Base-by-base conservation (phyloP, 2,113 vertebrate genomes). In the Pseudorasbora parva region DNA sequence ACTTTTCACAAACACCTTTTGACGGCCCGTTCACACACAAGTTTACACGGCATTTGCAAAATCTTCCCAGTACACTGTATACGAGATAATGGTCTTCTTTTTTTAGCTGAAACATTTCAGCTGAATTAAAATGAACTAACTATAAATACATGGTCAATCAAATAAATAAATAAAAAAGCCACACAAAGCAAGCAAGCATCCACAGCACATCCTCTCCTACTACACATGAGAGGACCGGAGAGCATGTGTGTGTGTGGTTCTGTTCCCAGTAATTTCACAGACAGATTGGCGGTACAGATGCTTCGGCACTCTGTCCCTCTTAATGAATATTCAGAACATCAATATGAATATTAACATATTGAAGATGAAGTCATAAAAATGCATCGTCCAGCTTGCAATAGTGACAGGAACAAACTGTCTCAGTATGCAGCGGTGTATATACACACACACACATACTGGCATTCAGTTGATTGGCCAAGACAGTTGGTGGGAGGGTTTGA, bases 251-350 rank as follows among this genome's bases (percentile, higher is more conserved):
- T 76, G 30, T 56, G 60, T 51, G 27, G 51, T 71, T 78, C 51
- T 78, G 41, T 19, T 79, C 75, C 12, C 74, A 60, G 33, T 69
- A 12, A 84, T 47, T 79, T 56, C 47, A 23, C 79, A 71, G 62
- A 82, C 84, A 85, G 84, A 82, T 78, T 86, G 68, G 30, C 6
- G 2, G 75, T 62, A 83, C 81, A 86, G 85, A 75, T 86, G 85
- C 64, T 80, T 66, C 21, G 57, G 79, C 57, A 30, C 66, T 79
- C 56, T 66, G 23, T 41, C 59, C 76, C 43, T 19, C 47, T 17
- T 49, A 54, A 47, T 80, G 69, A 86, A 83, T 86, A 83, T 80
- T 66, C 69, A 86, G 47, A 19, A 56, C 51, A 82, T 68, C 27
- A 33, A 25, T 83, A 83, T 83, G 76, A 83, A 86, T 81, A 81